Evolutionary conservation across 53 echinoderm and acorn worm genomes (phyloP).

Genomic region (Zoroaster sp.): DNA sequence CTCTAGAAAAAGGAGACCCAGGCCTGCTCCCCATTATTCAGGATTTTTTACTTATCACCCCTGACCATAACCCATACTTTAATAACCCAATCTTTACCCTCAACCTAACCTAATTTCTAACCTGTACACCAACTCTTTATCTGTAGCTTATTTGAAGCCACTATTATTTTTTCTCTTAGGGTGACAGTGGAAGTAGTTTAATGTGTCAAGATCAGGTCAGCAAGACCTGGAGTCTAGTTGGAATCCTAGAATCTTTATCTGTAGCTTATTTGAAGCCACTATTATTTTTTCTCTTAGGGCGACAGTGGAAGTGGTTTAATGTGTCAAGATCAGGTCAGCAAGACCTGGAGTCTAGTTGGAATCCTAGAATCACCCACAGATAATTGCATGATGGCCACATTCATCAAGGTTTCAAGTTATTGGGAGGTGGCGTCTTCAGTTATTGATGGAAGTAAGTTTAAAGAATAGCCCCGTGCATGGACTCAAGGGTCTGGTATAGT

Average conservation of each 20-base stretch:
- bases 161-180: not conserved
- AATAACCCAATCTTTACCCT: no score
- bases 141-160: no score
- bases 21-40: no score
- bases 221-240: not conserved
- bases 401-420: slow-evolving; percentile 18
- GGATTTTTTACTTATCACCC: no score
- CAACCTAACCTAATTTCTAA: no score
- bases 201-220: slow-evolving; percentile 27
- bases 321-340: slow-evolving; percentile 15
- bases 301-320: slow-evolving; percentile 15
- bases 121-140: no score
- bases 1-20: no score
- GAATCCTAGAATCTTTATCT: not conserved
- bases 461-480: no score
- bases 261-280: not conserved
- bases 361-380: not conserved
- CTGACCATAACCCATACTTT: no score
- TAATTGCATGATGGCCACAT: not conserved
- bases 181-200: not conserved
- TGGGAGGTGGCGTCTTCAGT: slow-evolving; percentile 9
- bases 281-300: not conserved
- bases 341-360: slow-evolving; percentile 3
- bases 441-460: slow-evolving; percentile 42
- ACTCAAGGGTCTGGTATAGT: no score